A percentile compares a stretch with the other conserved stretches of the same genome.
phyloP scores from a whole-genome alignment of 2,797 vertebrate genomes.

The Momotus momota region DNA sequence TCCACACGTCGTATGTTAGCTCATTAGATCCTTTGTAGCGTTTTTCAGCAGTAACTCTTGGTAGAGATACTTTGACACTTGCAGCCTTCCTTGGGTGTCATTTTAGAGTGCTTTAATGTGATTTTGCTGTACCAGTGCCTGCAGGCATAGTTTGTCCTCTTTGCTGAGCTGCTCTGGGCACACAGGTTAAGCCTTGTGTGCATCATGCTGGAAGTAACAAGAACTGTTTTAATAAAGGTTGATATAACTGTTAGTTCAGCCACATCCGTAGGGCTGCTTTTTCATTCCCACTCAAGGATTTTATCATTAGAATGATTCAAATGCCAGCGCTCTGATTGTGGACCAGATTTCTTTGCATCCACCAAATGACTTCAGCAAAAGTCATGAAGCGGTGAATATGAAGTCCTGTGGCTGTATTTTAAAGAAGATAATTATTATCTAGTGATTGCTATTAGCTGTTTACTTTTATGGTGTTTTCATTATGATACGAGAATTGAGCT shows the following conservation, averaged over 20 bases:
- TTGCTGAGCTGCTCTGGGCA: neutral
- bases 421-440: neutral
- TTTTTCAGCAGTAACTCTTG: neutral
- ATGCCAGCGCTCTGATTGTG: neutral
- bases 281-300: neutral
- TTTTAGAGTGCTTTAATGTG: neutral
- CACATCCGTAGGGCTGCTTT: neutral
- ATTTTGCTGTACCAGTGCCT: neutral
- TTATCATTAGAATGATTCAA: neutral
- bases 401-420: neutral
- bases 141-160: neutral
- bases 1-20: neutral
- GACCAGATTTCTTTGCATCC: neutral
- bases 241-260: neutral
- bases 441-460: neutral
- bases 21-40: neutral
- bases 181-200: neutral
- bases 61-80: neutral
- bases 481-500: neutral
- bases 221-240: neutral
- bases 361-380: neutral
- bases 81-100: neutral
- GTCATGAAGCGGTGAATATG: neutral
- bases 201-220: neutral
- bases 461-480: neutral